Conservation (phyloP, 2,797 vertebrate genomes). For the Syncerus caffer region DNA sequence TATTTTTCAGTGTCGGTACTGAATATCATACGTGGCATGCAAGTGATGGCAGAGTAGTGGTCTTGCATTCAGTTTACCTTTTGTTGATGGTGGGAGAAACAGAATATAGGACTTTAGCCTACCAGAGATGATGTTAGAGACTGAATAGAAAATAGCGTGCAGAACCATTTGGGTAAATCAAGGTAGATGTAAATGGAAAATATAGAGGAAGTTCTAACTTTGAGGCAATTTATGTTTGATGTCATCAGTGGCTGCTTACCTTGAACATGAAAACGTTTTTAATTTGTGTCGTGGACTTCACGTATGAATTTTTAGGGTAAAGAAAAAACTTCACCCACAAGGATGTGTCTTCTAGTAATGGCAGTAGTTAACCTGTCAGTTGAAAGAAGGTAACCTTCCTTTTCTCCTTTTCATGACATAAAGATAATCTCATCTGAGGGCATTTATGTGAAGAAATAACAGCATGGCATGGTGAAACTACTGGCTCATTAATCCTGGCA, state of each 20-base stretch:
- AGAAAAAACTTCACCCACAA: slow-evolving; percentile 77
- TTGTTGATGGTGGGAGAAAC: slow-evolving; percentile 50
- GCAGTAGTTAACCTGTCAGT: slow-evolving; percentile 83
- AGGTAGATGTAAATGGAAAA: background rate
- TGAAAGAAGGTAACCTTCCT: slow-evolving; percentile 84
- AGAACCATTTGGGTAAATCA: background rate
- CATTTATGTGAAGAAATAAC: slow-evolving; percentile 86
- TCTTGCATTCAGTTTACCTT: slow-evolving; percentile 72
- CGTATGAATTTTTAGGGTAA: slow-evolving; percentile 79
- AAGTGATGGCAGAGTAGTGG: slow-evolving; percentile 62
- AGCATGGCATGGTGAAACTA: slow-evolving; percentile 82
- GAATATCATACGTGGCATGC: slow-evolving; percentile 55
- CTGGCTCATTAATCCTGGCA: slow-evolving; percentile 87
- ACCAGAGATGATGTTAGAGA: slow-evolving; percentile 51
- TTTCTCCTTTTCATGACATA: slow-evolving; percentile 85
- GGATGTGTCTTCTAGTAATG: slow-evolving; percentile 80
- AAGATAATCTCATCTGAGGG: slow-evolving; percentile 85
- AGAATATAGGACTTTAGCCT: slow-evolving; percentile 33
- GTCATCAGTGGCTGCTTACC: slow-evolving; percentile 54
- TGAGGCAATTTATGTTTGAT: background rate
- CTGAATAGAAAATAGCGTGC: slow-evolving; percentile 63
- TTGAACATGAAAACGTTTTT: slow-evolving; percentile 79
- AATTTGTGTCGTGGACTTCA: slow-evolving; percentile 80
- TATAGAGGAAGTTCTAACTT: slow-evolving; percentile 68
- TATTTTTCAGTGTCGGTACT: slow-evolving; percentile 56